phyloP scores from a whole-genome alignment of 2,797 vertebrate genomes.

The Taenioides sp. region DNA sequence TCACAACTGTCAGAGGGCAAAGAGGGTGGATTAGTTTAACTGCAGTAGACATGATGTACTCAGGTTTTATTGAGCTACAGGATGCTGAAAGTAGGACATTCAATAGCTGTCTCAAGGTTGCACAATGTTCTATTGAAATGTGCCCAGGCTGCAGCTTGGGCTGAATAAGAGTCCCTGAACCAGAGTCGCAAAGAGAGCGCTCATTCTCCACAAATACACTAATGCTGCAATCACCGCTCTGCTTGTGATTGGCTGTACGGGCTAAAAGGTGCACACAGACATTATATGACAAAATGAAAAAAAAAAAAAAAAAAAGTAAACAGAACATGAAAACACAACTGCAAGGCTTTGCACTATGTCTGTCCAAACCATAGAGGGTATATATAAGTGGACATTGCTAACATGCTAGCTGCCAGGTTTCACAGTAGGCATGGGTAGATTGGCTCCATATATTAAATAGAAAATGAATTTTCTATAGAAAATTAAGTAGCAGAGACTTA shows the following conservation, averaged over 20 bases:
- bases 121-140: conserved; percentile 58
- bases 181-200: conserved; percentile 45
- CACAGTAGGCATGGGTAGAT: too few relatives aligned
- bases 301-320: conserved; percentile 17
- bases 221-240: conserved; percentile 39
- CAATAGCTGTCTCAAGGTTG: conserved; percentile 62
- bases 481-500: too few relatives aligned
- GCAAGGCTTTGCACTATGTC: conserved; percentile 8
- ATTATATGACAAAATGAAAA: conserved; percentile 28
- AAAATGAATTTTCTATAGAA: too few relatives aligned
- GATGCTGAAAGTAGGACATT: conserved; percentile 49
- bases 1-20: conserved; percentile 16
- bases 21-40: conserved; percentile 16
- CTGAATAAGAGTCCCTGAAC: conserved; percentile 67
- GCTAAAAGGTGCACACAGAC: conserved; percentile 16
- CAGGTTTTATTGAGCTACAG: conserved; percentile 36
- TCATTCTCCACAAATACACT: conserved; percentile 52
- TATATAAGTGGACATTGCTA: too few relatives aligned
- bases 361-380: neutral
- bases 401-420: too few relatives aligned
- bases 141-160: conserved; percentile 44
- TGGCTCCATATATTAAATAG: too few relatives aligned
- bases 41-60: conserved; percentile 33
- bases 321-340: conserved; percentile 58
- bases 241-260: conserved; percentile 37